phyloP scores from a whole-genome alignment of 2,888 invertebrate species.

The Zonitis immaculata region DNA sequence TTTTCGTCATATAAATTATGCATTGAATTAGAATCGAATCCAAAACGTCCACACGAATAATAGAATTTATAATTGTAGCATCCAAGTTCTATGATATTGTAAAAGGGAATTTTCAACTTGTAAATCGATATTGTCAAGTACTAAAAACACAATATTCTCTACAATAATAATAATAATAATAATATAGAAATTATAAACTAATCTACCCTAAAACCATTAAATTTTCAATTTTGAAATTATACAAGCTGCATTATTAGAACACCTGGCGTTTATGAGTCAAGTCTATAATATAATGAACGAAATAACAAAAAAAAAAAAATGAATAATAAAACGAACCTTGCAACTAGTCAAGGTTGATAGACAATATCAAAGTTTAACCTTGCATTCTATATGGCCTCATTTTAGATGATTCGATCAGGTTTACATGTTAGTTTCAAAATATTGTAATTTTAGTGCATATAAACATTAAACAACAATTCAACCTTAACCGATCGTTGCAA shows the following conservation, averaged over 20 bases:
- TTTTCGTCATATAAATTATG: too few species aligned
- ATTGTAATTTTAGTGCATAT: too few species aligned
- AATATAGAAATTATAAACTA: too few species aligned
- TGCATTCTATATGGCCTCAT: constrained; percentile 13
- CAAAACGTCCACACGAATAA: too few species aligned
- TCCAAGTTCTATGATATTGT: too few species aligned
- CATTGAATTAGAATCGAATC: too few species aligned
- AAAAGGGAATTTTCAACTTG: too few species aligned
- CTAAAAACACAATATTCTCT: too few species aligned
- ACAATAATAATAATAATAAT: too few species aligned
- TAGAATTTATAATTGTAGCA: too few species aligned
- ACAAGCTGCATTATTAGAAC: background rate
- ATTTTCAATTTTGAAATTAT: background rate
- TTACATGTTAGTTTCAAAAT: too few species aligned
- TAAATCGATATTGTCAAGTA: too few species aligned
- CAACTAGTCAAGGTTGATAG: constrained; percentile 11
- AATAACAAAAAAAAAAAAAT: background rate
- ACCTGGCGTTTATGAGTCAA: background rate
- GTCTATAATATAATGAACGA: background rate
- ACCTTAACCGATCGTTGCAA: background rate
- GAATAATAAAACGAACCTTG: constrained; percentile 5
- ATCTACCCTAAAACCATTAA: background rate
- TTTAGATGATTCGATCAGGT: background rate
- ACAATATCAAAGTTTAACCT: constrained; percentile 10
- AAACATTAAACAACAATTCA: background rate